Evolutionary conservation across 1,140 invertebrate genomes (phyloP).

Genomic region (Grapholita molesta): DNA sequence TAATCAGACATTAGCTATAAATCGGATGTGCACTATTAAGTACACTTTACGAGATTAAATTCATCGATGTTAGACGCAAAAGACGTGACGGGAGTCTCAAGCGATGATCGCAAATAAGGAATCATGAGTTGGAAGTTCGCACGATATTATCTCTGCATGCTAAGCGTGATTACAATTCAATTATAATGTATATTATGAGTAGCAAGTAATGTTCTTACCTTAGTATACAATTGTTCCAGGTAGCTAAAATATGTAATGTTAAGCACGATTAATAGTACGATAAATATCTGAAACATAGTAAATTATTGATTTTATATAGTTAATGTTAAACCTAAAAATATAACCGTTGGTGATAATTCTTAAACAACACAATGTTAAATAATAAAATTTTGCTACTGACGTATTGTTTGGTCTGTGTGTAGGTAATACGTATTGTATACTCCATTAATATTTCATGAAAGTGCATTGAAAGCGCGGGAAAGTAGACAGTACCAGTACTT

Average conservation of each 20-base stretch:
- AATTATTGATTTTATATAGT: too few relatives aligned
- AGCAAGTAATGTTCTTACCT: background rate
- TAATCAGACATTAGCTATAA: too few relatives aligned
- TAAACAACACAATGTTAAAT: too few relatives aligned
- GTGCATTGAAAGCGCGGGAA: background rate
- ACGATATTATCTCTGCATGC: conserved; percentile 6
- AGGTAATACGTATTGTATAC: background rate
- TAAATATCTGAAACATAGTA: too few relatives aligned
- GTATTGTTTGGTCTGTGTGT: too few relatives aligned
- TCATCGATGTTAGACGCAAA: conserved; percentile 1
- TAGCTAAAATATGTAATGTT: too few relatives aligned
- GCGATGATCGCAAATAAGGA: background rate
- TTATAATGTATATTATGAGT: conserved; percentile 3
- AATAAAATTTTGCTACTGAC: too few relatives aligned
- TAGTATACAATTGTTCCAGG: background rate
- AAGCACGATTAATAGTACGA: background rate
- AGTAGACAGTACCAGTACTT: background rate
- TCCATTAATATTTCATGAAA: background rate
- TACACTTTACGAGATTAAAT: background rate
- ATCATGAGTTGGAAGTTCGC: conserved; percentile 10
- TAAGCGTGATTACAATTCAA: conserved; percentile 13
- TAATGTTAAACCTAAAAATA: too few relatives aligned
- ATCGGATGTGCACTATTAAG: background rate
- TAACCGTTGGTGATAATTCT: too few relatives aligned
- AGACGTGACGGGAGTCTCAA: background rate